These are phyloP conservation scores for Eurois occulta DNA, from an alignment of 2,888 invertebrate species.

Conservation along the genomic window DNA sequence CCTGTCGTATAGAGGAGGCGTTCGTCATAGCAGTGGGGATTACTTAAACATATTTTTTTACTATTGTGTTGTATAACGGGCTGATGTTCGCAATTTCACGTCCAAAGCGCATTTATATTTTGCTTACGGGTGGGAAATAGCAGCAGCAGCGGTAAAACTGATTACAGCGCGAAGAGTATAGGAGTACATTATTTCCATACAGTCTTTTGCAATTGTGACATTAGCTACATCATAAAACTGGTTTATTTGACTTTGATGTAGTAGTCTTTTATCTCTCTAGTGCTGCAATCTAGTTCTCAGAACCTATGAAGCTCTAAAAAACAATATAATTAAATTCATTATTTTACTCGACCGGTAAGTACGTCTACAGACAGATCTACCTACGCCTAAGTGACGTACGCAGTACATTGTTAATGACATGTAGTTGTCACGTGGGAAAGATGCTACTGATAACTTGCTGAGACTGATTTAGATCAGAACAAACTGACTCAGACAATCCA, in stretches of 20 bases:
- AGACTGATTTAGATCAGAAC: not conserved
- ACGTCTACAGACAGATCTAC: not conserved
- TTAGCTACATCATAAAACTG: not conserved
- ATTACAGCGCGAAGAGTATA: not conserved
- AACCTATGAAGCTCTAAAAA: not conserved
- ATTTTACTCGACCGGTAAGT: conserved; percentile 21
- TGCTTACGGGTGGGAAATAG: too few relatives aligned
- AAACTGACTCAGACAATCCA: not conserved
- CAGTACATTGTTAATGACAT: not conserved
- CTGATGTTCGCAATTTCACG: too few relatives aligned
- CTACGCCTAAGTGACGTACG: not conserved
- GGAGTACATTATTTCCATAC: not conserved
- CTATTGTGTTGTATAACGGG: not conserved
- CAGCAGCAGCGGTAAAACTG: too few relatives aligned
- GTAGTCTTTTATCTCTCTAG: not conserved
- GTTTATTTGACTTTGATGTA: not conserved
- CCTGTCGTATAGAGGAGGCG: not conserved
- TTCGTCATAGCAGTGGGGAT: not conserved
- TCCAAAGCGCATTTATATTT: too few relatives aligned
- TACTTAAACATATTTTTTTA: not conserved
- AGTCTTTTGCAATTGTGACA: not conserved
- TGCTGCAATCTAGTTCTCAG: conserved; percentile 12
- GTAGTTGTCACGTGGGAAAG: conserved; percentile 12
- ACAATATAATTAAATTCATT: conserved; percentile 22
- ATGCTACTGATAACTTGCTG: conserved; percentile 6